phyloP scores from a whole-genome alignment of 1,140 invertebrate species.

The Drosophila malerkotliana region DNA sequence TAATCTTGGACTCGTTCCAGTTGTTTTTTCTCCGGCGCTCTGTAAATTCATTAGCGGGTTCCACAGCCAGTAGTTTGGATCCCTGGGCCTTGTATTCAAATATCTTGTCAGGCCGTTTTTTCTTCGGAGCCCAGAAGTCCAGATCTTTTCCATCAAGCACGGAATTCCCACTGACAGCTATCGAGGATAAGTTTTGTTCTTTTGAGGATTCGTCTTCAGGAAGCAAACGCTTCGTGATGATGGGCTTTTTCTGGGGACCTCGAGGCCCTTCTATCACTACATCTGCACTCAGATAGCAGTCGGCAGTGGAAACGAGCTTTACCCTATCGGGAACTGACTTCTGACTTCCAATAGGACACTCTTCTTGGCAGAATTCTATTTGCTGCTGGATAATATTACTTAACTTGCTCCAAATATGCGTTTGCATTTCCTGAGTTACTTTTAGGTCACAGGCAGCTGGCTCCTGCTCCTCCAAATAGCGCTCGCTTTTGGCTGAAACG shows the following conservation, averaged over 20 bases:
- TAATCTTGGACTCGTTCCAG: conserved; percentile 56
- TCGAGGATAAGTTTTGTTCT: not conserved
- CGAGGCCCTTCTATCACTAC: conserved; percentile 11
- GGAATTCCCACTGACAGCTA: conserved; percentile 39
- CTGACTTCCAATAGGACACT: not conserved
- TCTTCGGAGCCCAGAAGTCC: conserved; percentile 27
- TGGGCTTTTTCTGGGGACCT: conserved; percentile 43
- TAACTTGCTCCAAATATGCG: conserved; percentile 55
- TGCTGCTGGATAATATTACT: conserved; percentile 54
- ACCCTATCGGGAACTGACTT: conserved; percentile 12
- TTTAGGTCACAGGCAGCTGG: conserved; percentile 32
- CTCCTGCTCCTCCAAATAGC: conserved; percentile 43
- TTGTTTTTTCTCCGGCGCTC: conserved; percentile 41
- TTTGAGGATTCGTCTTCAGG: conserved; percentile 9
- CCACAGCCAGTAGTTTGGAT: conserved; percentile 25
- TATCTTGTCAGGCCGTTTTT: conserved; percentile 25
- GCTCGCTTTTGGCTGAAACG: conserved; percentile 39
- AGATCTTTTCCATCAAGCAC: conserved; percentile 40
- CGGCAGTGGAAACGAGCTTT: conserved; percentile 35
- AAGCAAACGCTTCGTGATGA: conserved; percentile 25
- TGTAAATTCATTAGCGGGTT: conserved; percentile 56
- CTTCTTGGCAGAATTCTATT: conserved; percentile 36
- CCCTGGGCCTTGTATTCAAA: conserved; percentile 45
- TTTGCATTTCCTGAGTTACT: conserved; percentile 59
- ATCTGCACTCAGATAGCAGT: conserved; percentile 48